phyloP scores from a whole-genome alignment of 2,113 vertebrate species.

The Gopherus evgoodei region DNA sequence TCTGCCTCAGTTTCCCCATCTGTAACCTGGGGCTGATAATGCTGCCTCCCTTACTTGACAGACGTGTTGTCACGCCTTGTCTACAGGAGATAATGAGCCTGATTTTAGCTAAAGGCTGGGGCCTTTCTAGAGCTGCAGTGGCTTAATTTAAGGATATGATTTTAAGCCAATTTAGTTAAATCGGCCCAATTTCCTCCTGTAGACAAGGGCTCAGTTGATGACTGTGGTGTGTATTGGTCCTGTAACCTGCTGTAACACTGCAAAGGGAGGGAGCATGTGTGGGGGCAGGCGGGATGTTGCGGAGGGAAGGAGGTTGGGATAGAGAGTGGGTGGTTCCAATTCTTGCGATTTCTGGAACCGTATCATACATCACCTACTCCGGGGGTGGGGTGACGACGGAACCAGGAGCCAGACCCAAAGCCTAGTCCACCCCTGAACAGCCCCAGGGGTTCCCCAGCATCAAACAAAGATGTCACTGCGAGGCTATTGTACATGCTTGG shows the following conservation, averaged over 20 bases:
- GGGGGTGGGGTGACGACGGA: background rate
- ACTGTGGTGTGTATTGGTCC: too few relatives aligned
- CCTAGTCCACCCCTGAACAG: background rate
- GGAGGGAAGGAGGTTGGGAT: background rate
- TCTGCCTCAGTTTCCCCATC: background rate
- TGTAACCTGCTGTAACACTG: too few relatives aligned
- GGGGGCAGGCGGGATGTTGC: background rate
- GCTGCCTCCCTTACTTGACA: background rate
- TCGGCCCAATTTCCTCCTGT: background rate
- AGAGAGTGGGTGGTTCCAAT: background rate
- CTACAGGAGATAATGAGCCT: too few relatives aligned
- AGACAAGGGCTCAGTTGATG: background rate
- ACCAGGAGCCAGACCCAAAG: background rate
- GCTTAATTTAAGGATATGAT: background rate
- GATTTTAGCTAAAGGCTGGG: background rate
- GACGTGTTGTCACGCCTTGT: background rate
- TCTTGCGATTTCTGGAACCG: background rate
- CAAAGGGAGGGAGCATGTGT: background rate
- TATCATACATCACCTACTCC: background rate
- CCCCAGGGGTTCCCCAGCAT: background rate
- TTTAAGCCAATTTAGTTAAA: background rate
- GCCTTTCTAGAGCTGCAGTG: background rate
- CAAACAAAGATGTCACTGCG: background rate
- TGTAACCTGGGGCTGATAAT: background rate
- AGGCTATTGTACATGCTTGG: background rate